Percentiles rank a stretch among this genome's conserved stretches.
Evolutionary conservation across 2,888 invertebrate genomes (phyloP).

Genomic region (Drosophila kuntzei): DNA sequence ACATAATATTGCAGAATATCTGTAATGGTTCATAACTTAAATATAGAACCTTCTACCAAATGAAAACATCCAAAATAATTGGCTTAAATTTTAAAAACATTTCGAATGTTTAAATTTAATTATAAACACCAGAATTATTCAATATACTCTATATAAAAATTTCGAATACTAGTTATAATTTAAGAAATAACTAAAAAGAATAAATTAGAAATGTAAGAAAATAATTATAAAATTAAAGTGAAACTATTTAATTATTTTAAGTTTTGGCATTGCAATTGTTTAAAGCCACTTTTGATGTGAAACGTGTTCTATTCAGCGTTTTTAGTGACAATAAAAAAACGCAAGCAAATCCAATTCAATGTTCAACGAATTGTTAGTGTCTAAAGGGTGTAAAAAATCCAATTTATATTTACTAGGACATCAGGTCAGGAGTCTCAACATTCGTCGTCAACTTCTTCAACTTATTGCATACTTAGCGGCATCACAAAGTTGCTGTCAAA

Average conservation of each 20-base stretch:
- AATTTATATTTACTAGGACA: constrained; percentile 44
- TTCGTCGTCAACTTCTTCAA: background rate
- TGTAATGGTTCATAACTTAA: no score
- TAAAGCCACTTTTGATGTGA: background rate
- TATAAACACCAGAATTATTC: no score
- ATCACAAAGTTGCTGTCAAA: constrained; percentile 65
- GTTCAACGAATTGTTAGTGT: constrained; percentile 30
- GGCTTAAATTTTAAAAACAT: background rate
- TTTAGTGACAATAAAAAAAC: constrained; percentile 44
- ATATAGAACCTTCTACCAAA: no score
- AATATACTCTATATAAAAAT: no score
- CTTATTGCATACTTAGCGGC: constrained; percentile 24
- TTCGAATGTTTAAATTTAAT: background rate
- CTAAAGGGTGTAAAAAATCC: constrained; percentile 46
- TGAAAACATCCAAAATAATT: no score
- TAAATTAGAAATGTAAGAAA: no score
- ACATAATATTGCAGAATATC: background rate
- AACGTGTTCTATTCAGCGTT: constrained; percentile 18
- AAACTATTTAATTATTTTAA: no score
- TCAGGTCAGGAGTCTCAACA: background rate
- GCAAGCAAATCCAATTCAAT: constrained; percentile 15
- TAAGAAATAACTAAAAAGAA: no score
- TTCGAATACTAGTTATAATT: no score
- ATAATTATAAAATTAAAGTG: no score
- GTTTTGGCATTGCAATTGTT: background rate